Evolutionary conservation across 2,113 vertebrate genomes (phyloP), one percentile per base, ranked within the genome.

Genomic region (Stegostoma tigrinum): DNA sequence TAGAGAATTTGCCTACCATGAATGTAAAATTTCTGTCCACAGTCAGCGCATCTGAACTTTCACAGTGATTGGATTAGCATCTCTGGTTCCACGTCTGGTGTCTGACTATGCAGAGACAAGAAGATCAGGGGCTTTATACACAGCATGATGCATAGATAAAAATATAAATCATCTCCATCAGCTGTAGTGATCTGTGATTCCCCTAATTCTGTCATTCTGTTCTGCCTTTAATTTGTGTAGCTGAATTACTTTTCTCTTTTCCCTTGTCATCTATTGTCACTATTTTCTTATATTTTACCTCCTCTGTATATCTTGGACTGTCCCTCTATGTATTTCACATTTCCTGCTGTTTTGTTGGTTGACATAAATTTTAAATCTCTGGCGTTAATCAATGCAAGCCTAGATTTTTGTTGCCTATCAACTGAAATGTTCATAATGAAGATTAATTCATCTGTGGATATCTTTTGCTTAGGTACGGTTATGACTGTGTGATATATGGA

Each of bases 401-500:
- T 55, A 64, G 24, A 61, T 90, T 93, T 61, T n/a, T 10, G 21
- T 38, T 66, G 30, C 34, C 61, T 34, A 23, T 93, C 34, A 38
- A 66, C 3, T 2, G 64, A 91, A 61, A n/a, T 10, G 24, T 34
- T 61, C 15, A 14, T 90, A 61, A 61, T n/a, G 34, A 30, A 72
- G 30, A 27, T 87, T 23, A 42, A 87, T 96, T 67, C 66, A 23
- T 72, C 27, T 68, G 70, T 93, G 30, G 21, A 91, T 91, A 24
- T 38, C 27, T 42, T 30, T 89, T 27, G 0, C 19, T 21, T 96
- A 98, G 99, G 96, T 99, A 99, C 0, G 98, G 98, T 95, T 99
- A 99, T 95, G 99, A 98, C 97, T 99, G 99, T 10, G 99, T 99
- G 61, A 98, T 99, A 96, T 99, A 99, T 0, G 99, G 99, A 94